Percentiles rank a stretch among this genome's conserved stretches.
These are phyloP conservation scores for Sciaenops ocellatus DNA, from an alignment of 2,797 vertebrate genomes.

Conservation along the genomic window DNA sequence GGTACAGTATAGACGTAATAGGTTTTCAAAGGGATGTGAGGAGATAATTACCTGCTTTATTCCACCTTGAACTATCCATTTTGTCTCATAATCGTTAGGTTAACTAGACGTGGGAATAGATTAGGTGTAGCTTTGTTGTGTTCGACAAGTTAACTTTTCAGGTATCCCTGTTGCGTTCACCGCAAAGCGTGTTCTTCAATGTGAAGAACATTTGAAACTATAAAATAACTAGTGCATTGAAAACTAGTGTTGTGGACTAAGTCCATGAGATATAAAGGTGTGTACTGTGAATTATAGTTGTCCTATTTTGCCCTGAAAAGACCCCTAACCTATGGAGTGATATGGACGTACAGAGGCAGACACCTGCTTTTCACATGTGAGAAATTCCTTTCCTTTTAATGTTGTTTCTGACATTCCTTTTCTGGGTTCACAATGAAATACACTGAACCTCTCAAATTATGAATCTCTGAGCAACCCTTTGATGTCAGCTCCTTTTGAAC, in stretches of 20 bases:
- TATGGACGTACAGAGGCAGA: constrained; percentile 43
- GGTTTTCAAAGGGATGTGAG: constrained; percentile 64
- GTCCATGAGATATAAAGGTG: background rate
- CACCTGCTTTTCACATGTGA: constrained; percentile 61
- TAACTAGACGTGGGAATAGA: constrained; percentile 73
- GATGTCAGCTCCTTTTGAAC: constrained; percentile 87
- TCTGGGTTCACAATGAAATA: constrained; percentile 77
- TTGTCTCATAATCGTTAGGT: constrained; percentile 68
- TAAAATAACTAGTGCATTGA: background rate
- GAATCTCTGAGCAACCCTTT: constrained; percentile 82
- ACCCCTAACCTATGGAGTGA: background rate
- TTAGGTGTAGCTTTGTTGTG: constrained; percentile 35
- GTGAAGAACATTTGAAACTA: background rate
- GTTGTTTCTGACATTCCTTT: constrained; percentile 79
- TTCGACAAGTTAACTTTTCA: constrained; percentile 6
- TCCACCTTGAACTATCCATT: constrained; percentile 74
- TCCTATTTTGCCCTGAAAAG: constrained; percentile 12
- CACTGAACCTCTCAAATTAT: constrained; percentile 80
- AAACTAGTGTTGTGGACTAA: background rate
- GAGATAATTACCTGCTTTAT: constrained; percentile 71
- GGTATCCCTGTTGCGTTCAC: background rate
- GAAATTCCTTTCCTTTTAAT: constrained; percentile 72
- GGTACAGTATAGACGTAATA: constrained; percentile 63
- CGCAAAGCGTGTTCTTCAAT: background rate
- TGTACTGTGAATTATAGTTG: background rate